Conservation (phyloP, 2,113 vertebrate species). For the Trematomus loennbergii region DNA sequence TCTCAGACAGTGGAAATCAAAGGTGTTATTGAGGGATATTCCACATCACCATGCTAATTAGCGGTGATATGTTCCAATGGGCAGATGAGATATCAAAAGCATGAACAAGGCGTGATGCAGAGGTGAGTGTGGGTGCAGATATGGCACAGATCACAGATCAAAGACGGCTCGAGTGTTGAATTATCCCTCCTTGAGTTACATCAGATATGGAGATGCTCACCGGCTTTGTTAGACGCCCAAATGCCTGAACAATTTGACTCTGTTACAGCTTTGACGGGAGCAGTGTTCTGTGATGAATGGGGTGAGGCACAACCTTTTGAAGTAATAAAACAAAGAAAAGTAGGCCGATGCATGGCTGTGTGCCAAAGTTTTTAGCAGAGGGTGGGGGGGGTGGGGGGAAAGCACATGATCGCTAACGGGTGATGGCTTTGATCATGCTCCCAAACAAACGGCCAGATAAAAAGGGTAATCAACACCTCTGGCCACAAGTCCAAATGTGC, state of each 20-base stretch:
- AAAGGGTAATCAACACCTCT: slow-evolving; percentile 73
- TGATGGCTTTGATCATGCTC: slow-evolving; percentile 70
- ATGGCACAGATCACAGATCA: slow-evolving; percentile 69
- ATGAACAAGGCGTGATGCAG: slow-evolving; percentile 30
- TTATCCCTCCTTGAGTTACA: slow-evolving; percentile 66
- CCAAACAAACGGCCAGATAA: slow-evolving; percentile 71
- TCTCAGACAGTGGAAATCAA: slow-evolving; percentile 26
- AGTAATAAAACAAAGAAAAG: slow-evolving; percentile 75
- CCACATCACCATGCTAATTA: slow-evolving; percentile 53
- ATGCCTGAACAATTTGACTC: slow-evolving; percentile 67
- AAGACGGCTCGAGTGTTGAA: slow-evolving; percentile 56
- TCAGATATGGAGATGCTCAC: slow-evolving; percentile 59
- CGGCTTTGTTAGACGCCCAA: slow-evolving; percentile 58
- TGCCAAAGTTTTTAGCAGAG: slow-evolving; percentile 57
- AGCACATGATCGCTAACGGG: slow-evolving; percentile 65
- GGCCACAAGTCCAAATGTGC: slow-evolving; percentile 67
- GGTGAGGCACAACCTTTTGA: slow-evolving; percentile 69
- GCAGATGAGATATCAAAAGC: slow-evolving; percentile 65
- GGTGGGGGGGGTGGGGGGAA: background rate
- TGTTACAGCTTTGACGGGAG: slow-evolving; percentile 63
- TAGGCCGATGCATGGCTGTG: slow-evolving; percentile 51
- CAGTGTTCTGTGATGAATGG: slow-evolving; percentile 66
- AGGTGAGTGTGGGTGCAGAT: slow-evolving; percentile 58
- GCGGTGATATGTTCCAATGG: slow-evolving; percentile 32
- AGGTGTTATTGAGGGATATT: slow-evolving; percentile 17